phyloP scores from a whole-genome alignment of 2,888 invertebrate genomes.

The Dryococelus australis region DNA sequence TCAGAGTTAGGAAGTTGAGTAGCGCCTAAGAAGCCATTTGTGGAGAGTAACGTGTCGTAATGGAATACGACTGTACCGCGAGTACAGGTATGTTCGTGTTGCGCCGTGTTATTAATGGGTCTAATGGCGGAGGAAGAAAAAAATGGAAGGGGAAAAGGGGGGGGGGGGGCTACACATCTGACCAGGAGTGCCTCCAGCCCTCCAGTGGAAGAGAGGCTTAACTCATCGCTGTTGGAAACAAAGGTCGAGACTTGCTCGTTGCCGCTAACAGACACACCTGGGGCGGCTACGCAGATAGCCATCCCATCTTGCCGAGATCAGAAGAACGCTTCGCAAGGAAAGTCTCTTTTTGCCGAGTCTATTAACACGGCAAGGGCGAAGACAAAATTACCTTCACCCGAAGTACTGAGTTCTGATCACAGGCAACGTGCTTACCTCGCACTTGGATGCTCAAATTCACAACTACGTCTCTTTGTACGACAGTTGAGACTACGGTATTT shows the following conservation, averaged over 20 bases:
- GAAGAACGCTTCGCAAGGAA: background rate
- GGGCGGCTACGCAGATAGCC: background rate
- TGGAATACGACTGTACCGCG: slow-evolving; percentile 18
- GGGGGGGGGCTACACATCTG: slow-evolving; percentile 39
- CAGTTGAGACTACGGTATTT: too few relatives aligned
- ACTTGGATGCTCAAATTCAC: too few relatives aligned
- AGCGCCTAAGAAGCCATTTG: background rate
- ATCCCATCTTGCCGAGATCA: background rate
- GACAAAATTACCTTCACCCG: too few relatives aligned
- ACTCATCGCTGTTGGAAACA: background rate
- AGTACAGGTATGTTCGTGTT: slow-evolving; percentile 40
- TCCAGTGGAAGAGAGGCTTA: background rate
- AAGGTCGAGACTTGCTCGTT: background rate
- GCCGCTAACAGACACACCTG: background rate
- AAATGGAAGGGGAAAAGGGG: too few relatives aligned
- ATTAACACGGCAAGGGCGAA: too few relatives aligned
- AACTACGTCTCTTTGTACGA: too few relatives aligned
- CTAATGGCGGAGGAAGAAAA: slow-evolving; percentile 42
- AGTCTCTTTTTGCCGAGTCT: too few relatives aligned
- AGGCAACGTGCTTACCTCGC: too few relatives aligned
- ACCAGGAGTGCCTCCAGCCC: background rate
- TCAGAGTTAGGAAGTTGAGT: too few relatives aligned
- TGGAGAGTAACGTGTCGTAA: background rate
- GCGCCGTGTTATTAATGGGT: slow-evolving; percentile 42
- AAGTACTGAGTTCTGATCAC: too few relatives aligned